phyloP scores from a whole-genome alignment of 2,888 invertebrate genomes.

The Chymomyza caudatula region DNA sequence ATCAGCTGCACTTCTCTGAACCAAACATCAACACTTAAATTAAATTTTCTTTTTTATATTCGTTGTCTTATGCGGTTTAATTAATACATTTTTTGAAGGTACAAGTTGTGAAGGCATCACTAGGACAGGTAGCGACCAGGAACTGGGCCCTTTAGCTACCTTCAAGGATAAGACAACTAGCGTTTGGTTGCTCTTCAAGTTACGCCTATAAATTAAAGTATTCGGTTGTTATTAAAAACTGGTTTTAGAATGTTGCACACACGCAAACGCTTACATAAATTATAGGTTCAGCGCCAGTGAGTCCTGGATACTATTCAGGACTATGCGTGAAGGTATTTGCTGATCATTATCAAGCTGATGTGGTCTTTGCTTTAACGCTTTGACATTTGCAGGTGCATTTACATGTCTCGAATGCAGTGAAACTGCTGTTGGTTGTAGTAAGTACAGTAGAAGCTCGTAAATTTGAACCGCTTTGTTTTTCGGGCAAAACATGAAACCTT shows the following conservation, averaged over 20 bases:
- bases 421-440: not conserved
- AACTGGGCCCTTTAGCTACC: slow-evolving; percentile 18
- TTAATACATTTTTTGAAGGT: slow-evolving; percentile 57
- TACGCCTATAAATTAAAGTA: slow-evolving; percentile 54
- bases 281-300: slow-evolving; percentile 43
- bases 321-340: slow-evolving; percentile 56
- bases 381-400: slow-evolving; percentile 61
- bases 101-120: slow-evolving; percentile 17
- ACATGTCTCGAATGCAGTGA: not conserved
- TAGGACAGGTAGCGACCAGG: slow-evolving; percentile 24
- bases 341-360: slow-evolving; percentile 36
- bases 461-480: no score
- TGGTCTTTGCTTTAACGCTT: slow-evolving; percentile 14
- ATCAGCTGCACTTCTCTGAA: slow-evolving; percentile 33
- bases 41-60: slow-evolving; percentile 6
- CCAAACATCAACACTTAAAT: not conserved
- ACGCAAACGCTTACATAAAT: slow-evolving; percentile 48
- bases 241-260: slow-evolving; percentile 38
- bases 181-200: slow-evolving; percentile 6
- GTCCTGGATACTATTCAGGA: slow-evolving; percentile 40
- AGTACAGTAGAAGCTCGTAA: no score
- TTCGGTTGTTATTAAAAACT: slow-evolving; percentile 63
- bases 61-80: slow-evolving; percentile 42
- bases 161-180: slow-evolving; percentile 37
- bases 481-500: no score